Evolutionary conservation across 2,113 vertebrate genomes (phyloP), one percentile per base, ranked within the genome.

Genomic region (Poeciliopsis occidentalis): DNA sequence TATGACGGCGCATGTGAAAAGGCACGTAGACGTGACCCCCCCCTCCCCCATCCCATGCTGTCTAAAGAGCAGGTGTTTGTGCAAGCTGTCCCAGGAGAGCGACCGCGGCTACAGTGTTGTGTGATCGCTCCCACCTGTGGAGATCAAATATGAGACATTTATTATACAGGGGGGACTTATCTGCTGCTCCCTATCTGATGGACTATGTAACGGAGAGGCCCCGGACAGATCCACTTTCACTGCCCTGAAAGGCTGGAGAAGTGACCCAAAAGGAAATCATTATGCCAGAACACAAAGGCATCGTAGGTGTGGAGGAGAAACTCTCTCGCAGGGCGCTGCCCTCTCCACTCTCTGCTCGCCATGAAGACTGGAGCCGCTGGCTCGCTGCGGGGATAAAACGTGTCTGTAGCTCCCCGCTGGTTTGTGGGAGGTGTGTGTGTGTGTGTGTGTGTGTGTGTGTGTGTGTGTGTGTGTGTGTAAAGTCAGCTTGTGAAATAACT

Each of bases 201-300:
- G 81, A 91, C 87, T 90, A 91, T 94, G 93, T 95, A 94, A 95
- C 84, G 71, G 91, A 94, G 92, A 92, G 84, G 88, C 87, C 88
- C 30, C 69, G 82, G 80, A 83, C 78, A 87, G 91, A 91, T 95
- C 90, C 85, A 87, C 87, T 95, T 94, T 94, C 93, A 90, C 87
- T 88, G 82, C 82, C 91, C 92, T 94, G 92, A 94, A 93, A 94
- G 93, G 90, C 87, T 76, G 78, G 82, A 92, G 90, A 93, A 86
- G 88, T 93, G 90, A 94, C 92, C 93, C 91, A 92, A 93, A 93
- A 93, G 92, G 90, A 94, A 94, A 93, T 93, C 91, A 94, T 94
- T 94, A 94, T 90, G 82, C 70, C 37, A 71, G 85, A 86, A 93
- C 85, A 94, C 92, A 94, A 95, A 91, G 80, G 75, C 44, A 4